These are phyloP conservation scores for Drosophila pectinifera DNA, from an alignment of 1,140 invertebrate species.

Conservation along the genomic window DNA sequence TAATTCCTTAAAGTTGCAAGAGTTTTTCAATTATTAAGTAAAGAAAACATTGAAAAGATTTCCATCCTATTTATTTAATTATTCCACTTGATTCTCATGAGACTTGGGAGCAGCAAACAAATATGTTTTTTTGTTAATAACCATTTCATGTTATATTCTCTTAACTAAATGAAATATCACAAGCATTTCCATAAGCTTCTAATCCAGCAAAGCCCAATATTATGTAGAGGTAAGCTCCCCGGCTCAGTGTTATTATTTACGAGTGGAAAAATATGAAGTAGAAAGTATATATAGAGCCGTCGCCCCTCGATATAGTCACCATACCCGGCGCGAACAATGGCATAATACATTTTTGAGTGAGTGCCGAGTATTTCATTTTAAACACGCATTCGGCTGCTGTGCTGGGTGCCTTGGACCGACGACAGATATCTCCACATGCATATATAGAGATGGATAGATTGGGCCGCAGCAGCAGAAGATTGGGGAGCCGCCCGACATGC, in stretches of 20 bases:
- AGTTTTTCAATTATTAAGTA: neutral
- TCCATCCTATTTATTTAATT: neutral
- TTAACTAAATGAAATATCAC: neutral
- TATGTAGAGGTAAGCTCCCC: conserved; percentile 7
- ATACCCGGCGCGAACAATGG: conserved; percentile 30
- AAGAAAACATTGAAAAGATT: neutral
- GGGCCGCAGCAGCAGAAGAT: conserved; percentile 29
- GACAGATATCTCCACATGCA: conserved; percentile 77
- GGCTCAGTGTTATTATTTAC: conserved; percentile 16
- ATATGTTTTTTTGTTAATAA: no score
- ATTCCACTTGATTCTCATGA: neutral
- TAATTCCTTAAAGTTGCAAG: neutral
- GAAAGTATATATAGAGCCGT: neutral
- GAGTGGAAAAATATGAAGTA: conserved; percentile 15
- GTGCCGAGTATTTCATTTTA: conserved; percentile 80
- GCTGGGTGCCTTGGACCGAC: conserved; percentile 49
- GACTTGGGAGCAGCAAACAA: no score
- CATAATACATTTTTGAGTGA: conserved; percentile 76
- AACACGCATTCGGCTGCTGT: conserved; percentile 71
- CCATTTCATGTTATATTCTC: neutral
- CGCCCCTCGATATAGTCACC: conserved; percentile 21
- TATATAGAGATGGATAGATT: conserved; percentile 74
- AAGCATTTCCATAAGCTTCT: neutral
- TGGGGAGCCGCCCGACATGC: conserved; percentile 53
- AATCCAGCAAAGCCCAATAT: conserved; percentile 13